Base-by-base conservation (phyloP, 2,797 vertebrate species). In the Bovichtus variegatus region DNA sequence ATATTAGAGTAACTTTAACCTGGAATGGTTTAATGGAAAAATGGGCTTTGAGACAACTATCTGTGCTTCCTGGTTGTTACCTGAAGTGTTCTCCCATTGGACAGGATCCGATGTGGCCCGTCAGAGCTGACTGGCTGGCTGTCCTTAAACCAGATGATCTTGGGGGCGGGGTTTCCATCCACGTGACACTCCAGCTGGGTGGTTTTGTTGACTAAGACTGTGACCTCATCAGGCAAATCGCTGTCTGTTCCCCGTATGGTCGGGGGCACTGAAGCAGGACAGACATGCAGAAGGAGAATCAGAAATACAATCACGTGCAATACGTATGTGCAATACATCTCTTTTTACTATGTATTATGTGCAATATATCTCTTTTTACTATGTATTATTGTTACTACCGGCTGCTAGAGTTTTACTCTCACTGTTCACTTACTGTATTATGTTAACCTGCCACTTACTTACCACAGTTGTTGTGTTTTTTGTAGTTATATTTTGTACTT, bases 111-210 rank as follows among this genome's bases (percentile, higher is more conserved):
- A 19, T 94, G 92, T 11, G 81, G 93, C 12, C 85, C 86, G 0
- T 94, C 94, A 74, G 93, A 91, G 60, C 50, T 82, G 68, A 99
- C 66, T 29, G 86, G 89, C 40, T 94, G 94, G 41, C 95, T 94
- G 65, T 99, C 97, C 74, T 97, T 99, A 6, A 96, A 94, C 98
- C 98, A 99, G 78, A 91, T 94, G 78, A 96, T 94, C 61, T 92
- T 96, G 0, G 97, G 97, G 7, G 93, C 38, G 0, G 98, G 97
- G 86, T 79, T 97, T 82, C 98, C 98, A 1, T 92, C 94, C 59
- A 95, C 95, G 0, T 92, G 76, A 72, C 98, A 99, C 68, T 98
- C 96, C 90, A 99, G 66, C 25, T 91, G 69, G 0, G 91, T 83
- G 0, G 92, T 96, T 88, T 94, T 93, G 89, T 94, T 96, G 63